Evolutionary conservation across 2,113 vertebrate species (phyloP).

Genomic region (Formicarius rufipectus): DNA sequence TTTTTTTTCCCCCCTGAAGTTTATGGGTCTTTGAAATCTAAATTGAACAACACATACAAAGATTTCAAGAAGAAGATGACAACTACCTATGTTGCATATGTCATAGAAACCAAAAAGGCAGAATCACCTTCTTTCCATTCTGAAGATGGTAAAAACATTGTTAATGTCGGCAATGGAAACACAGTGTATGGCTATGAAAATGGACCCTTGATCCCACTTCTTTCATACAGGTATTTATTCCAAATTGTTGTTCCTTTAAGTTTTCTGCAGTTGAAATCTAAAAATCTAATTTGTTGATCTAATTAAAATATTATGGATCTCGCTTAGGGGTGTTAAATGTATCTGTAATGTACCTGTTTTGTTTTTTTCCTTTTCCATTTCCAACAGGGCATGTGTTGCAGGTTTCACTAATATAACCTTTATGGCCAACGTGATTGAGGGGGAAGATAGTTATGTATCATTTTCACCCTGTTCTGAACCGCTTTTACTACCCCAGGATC

Average conservation of each 20-base stretch:
- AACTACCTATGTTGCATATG: constrained; percentile 62
- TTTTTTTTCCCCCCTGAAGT: background rate
- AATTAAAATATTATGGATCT: background rate
- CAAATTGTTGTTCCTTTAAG: background rate
- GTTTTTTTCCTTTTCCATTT: background rate
- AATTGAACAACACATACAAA: constrained; percentile 65
- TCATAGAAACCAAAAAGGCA: constrained; percentile 13
- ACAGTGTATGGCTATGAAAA: constrained; percentile 60
- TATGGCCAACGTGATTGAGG: background rate
- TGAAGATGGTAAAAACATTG: background rate
- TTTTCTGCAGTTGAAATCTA: background rate
- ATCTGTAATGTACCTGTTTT: background rate
- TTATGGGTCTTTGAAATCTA: background rate
- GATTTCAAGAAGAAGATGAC: constrained; percentile 68
- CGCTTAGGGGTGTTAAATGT: background rate
- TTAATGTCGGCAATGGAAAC: constrained; percentile 64
- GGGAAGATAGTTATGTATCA: constrained; percentile 63
- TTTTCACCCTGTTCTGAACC: constrained; percentile 59
- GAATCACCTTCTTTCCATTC: background rate
- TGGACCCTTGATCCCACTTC: constrained; percentile 66
- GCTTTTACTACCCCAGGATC: constrained; percentile 68
- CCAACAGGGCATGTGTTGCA: constrained; percentile 72
- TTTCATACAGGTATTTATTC: constrained; percentile 71
- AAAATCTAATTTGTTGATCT: background rate
- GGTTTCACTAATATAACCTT: constrained; percentile 75